A percentile compares a stretch with the other conserved stretches of the same genome.
Evolutionary conservation across 2,797 vertebrate species (phyloP).

Genomic region (Sebastes matsubarae): DNA sequence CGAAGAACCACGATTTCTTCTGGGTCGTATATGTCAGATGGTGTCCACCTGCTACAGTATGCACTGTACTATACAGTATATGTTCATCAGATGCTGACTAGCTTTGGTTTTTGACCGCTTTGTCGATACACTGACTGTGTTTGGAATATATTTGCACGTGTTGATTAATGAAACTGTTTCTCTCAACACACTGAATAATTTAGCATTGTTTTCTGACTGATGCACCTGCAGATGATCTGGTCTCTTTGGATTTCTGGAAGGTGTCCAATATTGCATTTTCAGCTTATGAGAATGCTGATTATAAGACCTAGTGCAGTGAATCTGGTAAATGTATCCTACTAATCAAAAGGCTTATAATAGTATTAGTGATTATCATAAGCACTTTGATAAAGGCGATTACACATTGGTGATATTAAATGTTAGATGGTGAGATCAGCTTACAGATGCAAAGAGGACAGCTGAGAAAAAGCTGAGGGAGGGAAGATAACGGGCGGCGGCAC

Average conservation of each 20-base stretch:
- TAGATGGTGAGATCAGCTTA: slow-evolving; percentile 65
- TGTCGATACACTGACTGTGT: background rate
- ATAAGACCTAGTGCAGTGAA: slow-evolving; percentile 11
- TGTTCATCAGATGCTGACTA: background rate
- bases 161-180: background rate
- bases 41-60: background rate
- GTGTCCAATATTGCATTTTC: background rate
- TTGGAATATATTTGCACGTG: background rate
- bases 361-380: slow-evolving; percentile 63
- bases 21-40: background rate
- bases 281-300: background rate
- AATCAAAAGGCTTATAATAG: slow-evolving; percentile 39
- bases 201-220: background rate
- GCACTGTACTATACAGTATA: background rate
- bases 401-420: slow-evolving; percentile 57
- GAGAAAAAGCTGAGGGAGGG: slow-evolving; percentile 50
- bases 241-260: background rate
- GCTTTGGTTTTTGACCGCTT: background rate
- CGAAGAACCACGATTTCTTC: background rate
- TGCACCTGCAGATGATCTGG: background rate
- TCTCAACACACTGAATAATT: background rate
- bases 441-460: slow-evolving; percentile 37
- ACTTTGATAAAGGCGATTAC: slow-evolving; percentile 63
- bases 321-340: slow-evolving; percentile 35
- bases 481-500: slow-evolving; percentile 41